phyloP scores from a whole-genome alignment of 2,888 invertebrate genomes.

The Trisateles emortualis region DNA sequence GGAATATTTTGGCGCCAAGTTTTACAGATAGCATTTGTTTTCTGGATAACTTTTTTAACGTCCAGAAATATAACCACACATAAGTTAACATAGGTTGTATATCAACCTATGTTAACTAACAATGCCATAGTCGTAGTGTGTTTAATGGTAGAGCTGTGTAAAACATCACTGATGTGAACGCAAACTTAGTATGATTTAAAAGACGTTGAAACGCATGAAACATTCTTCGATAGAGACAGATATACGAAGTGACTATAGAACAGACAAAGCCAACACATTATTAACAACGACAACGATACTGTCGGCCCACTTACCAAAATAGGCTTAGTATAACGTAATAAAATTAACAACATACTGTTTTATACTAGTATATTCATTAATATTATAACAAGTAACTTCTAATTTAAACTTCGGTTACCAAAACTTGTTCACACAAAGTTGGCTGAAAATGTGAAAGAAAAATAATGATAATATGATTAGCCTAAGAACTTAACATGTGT shows the following conservation, averaged over 20 bases:
- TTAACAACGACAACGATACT: constrained; percentile 68
- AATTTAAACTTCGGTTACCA: constrained; percentile 81
- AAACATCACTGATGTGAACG: constrained; percentile 53
- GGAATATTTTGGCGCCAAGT: no score
- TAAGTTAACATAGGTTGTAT: no score
- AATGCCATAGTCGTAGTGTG: no score
- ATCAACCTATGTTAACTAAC: no score
- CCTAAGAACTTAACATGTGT: constrained; percentile 65
- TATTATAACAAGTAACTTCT: constrained; percentile 78
- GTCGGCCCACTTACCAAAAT: constrained; percentile 78
- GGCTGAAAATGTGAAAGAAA: constrained; percentile 84
- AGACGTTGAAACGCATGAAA: constrained; percentile 61
- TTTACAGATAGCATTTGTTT: no score
- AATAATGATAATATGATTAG: constrained; percentile 75
- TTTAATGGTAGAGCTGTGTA: constrained; percentile 3
- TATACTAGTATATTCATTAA: constrained; percentile 67
- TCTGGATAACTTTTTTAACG: no score
- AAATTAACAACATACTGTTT: constrained; percentile 73
- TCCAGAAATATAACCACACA: no score
- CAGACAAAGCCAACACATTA: constrained; percentile 80
- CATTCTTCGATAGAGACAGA: constrained; percentile 58
- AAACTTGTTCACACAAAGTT: constrained; percentile 86
- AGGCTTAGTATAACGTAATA: constrained; percentile 70
- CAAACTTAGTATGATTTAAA: constrained; percentile 54
- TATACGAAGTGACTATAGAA: constrained; percentile 70